A percentile compares a stretch with the other conserved stretches of the same genome.
Conservation (phyloP, 2,113 vertebrate genomes). For the Benitochromis conjunctus region DNA sequence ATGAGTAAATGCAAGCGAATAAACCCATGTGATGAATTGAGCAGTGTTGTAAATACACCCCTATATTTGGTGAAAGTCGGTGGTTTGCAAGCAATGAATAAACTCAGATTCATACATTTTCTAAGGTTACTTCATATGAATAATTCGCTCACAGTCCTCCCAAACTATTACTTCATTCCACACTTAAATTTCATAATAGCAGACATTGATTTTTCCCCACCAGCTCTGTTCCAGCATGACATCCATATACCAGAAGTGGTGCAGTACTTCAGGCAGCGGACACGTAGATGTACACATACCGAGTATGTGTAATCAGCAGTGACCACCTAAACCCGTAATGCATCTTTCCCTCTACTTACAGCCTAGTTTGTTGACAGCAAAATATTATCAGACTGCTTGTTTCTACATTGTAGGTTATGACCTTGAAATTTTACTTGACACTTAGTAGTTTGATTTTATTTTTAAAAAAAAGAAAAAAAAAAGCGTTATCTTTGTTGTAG, state of each 20-base stretch:
- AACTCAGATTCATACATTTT: conserved; percentile 48
- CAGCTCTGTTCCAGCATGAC: background rate
- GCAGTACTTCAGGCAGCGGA: background rate
- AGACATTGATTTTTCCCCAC: background rate
- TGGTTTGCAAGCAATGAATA: conserved; percentile 55
- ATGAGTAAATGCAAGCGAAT: conserved; percentile 8
- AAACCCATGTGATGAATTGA: conserved; percentile 26
- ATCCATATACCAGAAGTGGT: background rate
- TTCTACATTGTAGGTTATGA: background rate
- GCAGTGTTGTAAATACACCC: conserved; percentile 27
- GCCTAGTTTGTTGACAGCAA: conserved; percentile 2
- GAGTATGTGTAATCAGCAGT: background rate
- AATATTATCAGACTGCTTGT: conserved; percentile 39
- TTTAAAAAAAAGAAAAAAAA: background rate
- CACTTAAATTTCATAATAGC: conserved; percentile 1
- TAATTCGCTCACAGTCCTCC: conserved; percentile 3
- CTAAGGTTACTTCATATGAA: background rate
- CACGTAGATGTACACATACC: background rate
- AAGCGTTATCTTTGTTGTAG: background rate
- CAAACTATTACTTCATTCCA: conserved; percentile 10
- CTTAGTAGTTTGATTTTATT: background rate
- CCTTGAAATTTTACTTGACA: conserved; percentile 13
- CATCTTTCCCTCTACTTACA: background rate
- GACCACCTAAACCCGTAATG: background rate
- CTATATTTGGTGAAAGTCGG: conserved; percentile 65